phyloP scores from a whole-genome alignment of 2,113 vertebrate species.

The Thymallus thymallus region DNA sequence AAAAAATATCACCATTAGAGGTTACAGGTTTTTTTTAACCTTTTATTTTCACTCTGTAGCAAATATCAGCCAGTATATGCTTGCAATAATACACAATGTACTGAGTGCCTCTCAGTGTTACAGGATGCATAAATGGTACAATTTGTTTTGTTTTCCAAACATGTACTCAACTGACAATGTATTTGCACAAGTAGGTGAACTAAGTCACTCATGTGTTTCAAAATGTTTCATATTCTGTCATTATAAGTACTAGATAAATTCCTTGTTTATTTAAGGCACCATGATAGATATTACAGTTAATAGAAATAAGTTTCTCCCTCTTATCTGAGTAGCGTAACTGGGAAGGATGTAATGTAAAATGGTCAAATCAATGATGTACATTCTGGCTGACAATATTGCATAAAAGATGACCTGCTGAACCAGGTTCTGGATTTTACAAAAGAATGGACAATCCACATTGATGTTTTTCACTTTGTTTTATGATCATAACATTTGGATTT shows the following conservation, averaged over 20 bases:
- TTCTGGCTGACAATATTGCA: slow-evolving; percentile 48
- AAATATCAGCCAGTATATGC: slow-evolving; percentile 73
- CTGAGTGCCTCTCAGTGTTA: slow-evolving; percentile 77
- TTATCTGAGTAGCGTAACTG: slow-evolving; percentile 39
- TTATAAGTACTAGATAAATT: slow-evolving; percentile 58
- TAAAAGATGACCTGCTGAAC: slow-evolving; percentile 49
- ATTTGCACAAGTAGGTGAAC: slow-evolving; percentile 71
- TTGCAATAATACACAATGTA: slow-evolving; percentile 76
- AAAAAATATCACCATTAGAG: slow-evolving; percentile 59
- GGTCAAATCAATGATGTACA: slow-evolving; percentile 48
- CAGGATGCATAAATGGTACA: slow-evolving; percentile 70
- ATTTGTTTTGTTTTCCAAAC: slow-evolving; percentile 65
- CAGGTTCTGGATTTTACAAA: slow-evolving; percentile 43
- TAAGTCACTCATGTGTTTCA: slow-evolving; percentile 60
- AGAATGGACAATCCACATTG: slow-evolving; percentile 53
- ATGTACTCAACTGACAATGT: slow-evolving; percentile 65
- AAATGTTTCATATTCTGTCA: slow-evolving; percentile 52
- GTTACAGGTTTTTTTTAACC: slow-evolving; percentile 52
- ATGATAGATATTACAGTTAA: slow-evolving; percentile 54
- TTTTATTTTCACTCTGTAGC: slow-evolving; percentile 75
- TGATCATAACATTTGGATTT: slow-evolving; percentile 49
- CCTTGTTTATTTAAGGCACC: slow-evolving; percentile 55
- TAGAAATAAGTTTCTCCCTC: slow-evolving; percentile 38
- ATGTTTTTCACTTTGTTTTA: slow-evolving; percentile 53
- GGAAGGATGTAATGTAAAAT: slow-evolving; percentile 34